phyloP scores from a whole-genome alignment of 1,140 invertebrate species.

The Glossosoma conforme region DNA sequence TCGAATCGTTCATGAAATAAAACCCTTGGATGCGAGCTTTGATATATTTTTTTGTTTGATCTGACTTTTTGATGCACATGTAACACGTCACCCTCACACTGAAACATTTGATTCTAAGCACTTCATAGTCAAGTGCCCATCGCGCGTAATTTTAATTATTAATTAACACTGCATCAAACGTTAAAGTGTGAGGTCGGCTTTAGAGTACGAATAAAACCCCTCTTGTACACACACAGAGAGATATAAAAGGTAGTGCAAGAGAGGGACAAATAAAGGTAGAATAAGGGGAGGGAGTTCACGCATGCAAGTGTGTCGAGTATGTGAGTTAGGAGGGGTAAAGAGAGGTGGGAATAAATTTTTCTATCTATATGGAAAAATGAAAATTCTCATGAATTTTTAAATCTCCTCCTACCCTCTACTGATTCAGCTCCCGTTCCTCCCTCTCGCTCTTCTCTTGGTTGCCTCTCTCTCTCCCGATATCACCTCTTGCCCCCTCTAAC shows the following conservation, averaged over 20 bases:
- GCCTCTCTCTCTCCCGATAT: too few species aligned
- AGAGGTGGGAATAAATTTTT: constrained; percentile 6
- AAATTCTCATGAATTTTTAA: constrained; percentile 17
- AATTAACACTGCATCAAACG: not conserved
- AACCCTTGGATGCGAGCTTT: too few species aligned
- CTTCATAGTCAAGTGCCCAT: not conserved
- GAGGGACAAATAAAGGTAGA: not conserved
- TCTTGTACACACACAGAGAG: not conserved
- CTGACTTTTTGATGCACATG: too few species aligned
- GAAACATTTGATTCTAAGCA: too few species aligned
- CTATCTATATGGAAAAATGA: constrained; percentile 17
- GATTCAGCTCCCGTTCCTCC: too few species aligned
- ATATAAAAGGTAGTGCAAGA: not conserved
- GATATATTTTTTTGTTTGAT: too few species aligned
- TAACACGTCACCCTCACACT: too few species aligned
- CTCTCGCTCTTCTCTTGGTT: too few species aligned
- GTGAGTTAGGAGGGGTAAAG: not conserved
- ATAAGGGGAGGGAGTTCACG: not conserved
- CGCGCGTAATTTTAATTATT: not conserved
- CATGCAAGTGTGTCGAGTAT: constrained; percentile 1
- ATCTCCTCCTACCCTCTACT: constrained; percentile 1
- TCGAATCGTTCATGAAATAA: too few species aligned
- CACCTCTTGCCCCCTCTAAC: too few species aligned
- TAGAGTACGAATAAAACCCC: too few species aligned
- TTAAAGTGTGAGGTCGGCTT: not conserved